Percentiles rank a stretch among this genome's conserved stretches.
These are phyloP conservation scores for Stenolophus ochropezus DNA, from an alignment of 2,888 invertebrate genomes.

Conservation along the genomic window DNA sequence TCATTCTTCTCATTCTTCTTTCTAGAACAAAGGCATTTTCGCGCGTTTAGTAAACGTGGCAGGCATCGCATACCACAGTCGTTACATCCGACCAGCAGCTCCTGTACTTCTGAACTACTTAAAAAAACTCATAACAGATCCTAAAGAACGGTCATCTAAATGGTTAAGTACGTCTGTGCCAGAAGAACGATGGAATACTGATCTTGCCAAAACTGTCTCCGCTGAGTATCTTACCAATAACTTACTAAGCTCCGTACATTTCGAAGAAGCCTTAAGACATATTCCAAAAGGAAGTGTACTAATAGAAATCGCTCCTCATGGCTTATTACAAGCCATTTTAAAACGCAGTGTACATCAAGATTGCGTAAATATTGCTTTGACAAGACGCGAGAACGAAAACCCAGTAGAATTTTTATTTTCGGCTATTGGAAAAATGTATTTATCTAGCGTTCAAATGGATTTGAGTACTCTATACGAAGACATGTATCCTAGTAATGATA, in stretches of 20 bases:
- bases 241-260: constrained; percentile 81
- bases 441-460: constrained; percentile 85
- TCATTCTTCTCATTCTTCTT: not conserved
- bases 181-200: constrained; percentile 76
- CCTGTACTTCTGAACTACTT: constrained; percentile 71
- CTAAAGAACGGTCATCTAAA: constrained; percentile 75
- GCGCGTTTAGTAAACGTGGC: constrained; percentile 89
- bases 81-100: constrained; percentile 80
- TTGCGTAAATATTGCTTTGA: constrained; percentile 85
- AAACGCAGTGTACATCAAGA: constrained; percentile 83
- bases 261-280: constrained; percentile 87
- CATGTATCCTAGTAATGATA: constrained; percentile 80
- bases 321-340: constrained; percentile 90
- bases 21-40: constrained; percentile 82
- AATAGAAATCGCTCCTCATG: constrained; percentile 94
- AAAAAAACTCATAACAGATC: constrained; percentile 71
- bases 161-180: constrained; percentile 82
- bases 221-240: constrained; percentile 83
- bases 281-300: constrained; percentile 89
- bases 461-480: constrained; percentile 81
- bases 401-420: constrained; percentile 78
- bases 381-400: constrained; percentile 82
- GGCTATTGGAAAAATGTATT: constrained; percentile 84
- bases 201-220: constrained; percentile 76
- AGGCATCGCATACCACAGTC: constrained; percentile 93